Percentiles rank a stretch among this genome's conserved stretches.
Evolutionary conservation across 2,797 vertebrate species (phyloP).

Genomic region (Manis javanica): DNA sequence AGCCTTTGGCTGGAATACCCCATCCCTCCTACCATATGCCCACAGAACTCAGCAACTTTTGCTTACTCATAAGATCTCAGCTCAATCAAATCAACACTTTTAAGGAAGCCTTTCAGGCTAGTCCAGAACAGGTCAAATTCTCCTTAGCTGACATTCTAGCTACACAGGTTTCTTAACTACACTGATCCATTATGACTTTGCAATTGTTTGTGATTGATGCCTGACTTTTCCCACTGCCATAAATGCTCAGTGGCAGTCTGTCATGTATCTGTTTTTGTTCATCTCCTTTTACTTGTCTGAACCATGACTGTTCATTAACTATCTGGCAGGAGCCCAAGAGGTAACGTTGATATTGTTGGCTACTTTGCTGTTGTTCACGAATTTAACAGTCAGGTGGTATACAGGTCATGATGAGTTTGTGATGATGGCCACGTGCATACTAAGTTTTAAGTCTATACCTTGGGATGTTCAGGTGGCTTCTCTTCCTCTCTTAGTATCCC

Average conservation of each 20-base stretch:
- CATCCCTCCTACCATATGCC: neutral
- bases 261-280: neutral
- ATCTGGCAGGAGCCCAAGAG: neutral
- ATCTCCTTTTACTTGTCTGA: neutral
- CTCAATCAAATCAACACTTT: neutral
- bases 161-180: neutral
- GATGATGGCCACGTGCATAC: no score
- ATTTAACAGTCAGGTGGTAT: neutral
- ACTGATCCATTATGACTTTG: neutral
- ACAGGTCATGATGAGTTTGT: neutral
- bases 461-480: neutral
- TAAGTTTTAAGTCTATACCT: neutral
- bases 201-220: neutral
- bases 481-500: neutral
- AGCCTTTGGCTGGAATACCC: neutral
- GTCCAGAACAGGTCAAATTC: neutral
- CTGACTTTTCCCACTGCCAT: neutral
- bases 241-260: neutral
- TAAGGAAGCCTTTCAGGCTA: neutral
- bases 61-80: neutral
- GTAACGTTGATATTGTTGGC: neutral
- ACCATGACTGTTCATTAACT: neutral
- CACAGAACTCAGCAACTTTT: neutral
- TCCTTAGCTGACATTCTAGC: neutral
- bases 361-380: slow-evolving; percentile 1